Conservation (phyloP, 1,140 invertebrate species). For the Patella vulgata region DNA sequence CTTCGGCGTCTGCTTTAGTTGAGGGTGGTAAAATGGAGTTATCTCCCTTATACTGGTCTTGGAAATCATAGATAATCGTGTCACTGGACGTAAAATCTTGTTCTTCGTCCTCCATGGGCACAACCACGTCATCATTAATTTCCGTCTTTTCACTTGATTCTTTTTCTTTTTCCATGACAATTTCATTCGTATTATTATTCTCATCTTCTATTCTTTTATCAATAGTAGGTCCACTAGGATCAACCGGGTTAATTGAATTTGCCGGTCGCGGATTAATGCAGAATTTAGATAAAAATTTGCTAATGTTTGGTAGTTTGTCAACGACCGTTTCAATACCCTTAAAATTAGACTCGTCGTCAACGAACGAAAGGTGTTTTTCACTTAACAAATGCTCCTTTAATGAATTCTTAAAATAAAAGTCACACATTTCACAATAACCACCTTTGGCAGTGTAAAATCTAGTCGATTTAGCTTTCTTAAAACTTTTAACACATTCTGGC, state of each 20-base stretch:
- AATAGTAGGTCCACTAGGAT: conserved; percentile 5
- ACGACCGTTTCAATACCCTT: conserved; percentile 33
- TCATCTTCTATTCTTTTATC: conserved; percentile 5
- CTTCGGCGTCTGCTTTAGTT: too few species aligned
- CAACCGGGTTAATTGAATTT: neutral
- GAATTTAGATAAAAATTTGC: conserved; percentile 26
- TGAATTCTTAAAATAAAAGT: conserved; percentile 43
- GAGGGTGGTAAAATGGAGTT: too few species aligned
- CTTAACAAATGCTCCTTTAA: conserved; percentile 42
- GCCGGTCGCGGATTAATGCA: neutral
- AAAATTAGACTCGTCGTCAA: conserved; percentile 34
- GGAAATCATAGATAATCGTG: too few species aligned
- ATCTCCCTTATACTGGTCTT: too few species aligned
- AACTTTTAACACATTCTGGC: conserved; percentile 2
- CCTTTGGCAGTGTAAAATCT: conserved; percentile 23
- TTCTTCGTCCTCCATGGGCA: conserved; percentile 14
- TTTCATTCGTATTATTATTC: neutral
- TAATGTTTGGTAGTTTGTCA: conserved; percentile 28
- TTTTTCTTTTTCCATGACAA: too few species aligned
- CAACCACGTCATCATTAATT: conserved; percentile 19
- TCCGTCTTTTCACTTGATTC: neutral
- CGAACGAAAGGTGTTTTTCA: conserved; percentile 43
- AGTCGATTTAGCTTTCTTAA: conserved; percentile 1
- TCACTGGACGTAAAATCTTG: too few species aligned
- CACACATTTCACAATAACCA: conserved; percentile 49